Conservation (phyloP, 92 coral and sea anemone genomes). For the Phenganax marumi region DNA sequence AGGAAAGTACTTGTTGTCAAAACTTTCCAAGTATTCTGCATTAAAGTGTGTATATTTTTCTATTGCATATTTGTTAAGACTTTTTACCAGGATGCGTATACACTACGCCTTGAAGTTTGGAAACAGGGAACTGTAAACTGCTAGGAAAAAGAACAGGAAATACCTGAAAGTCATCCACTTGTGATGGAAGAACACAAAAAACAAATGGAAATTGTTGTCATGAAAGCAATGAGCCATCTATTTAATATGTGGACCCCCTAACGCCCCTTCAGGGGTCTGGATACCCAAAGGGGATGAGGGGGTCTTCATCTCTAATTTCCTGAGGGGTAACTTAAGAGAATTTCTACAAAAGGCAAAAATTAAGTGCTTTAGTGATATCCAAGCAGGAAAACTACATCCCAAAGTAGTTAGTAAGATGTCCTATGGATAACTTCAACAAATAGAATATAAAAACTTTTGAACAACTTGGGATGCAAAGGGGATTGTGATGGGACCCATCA, state of each 20-base stretch:
- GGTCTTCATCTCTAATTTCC: neutral
- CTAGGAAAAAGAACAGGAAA: conserved; percentile 3
- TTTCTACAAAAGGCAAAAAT: neutral
- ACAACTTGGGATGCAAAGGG: too few species aligned
- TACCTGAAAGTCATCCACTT: conserved; percentile 4
- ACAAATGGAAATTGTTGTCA: too few species aligned
- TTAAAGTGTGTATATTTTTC: neutral
- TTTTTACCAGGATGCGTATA: conserved; percentile 5
- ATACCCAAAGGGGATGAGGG: too few species aligned
- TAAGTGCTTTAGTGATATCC: neutral
- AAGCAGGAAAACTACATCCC: neutral
- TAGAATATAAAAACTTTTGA: too few species aligned
- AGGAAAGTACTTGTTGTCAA: too few species aligned
- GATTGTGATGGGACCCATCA: too few species aligned
- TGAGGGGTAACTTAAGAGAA: neutral
- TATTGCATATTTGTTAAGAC: too few species aligned
- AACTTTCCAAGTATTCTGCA: neutral
- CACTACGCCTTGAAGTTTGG: conserved; percentile 19
- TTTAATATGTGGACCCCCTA: too few species aligned
- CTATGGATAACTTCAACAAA: neutral
- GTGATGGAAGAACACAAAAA: too few species aligned
- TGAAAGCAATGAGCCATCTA: too few species aligned
- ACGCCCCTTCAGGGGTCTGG: too few species aligned
- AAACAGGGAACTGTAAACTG: neutral
- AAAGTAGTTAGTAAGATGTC: neutral